phyloP scores from a whole-genome alignment of 2,113 vertebrate species.

The Dunckerocampus dactyliophorus region DNA sequence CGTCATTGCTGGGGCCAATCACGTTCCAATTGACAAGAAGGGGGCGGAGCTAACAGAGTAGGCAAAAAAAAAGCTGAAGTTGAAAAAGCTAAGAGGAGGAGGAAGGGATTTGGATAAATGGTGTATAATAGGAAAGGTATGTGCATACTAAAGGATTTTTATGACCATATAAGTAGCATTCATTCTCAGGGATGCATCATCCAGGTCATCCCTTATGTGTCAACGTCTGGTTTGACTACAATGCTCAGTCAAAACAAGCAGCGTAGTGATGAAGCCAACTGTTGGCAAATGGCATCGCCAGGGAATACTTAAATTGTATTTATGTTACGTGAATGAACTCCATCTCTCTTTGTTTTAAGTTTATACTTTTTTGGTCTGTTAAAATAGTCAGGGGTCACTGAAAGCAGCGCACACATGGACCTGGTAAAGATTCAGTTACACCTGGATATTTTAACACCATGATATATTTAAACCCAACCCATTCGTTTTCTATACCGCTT shows the following conservation, averaged over 20 bases:
- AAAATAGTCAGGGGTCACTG: conserved; percentile 22
- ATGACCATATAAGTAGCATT: conserved; percentile 79
- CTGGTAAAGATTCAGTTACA: not conserved
- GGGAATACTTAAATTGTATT: too few relatives aligned
- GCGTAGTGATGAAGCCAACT: too few relatives aligned
- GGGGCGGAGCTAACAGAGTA: conserved; percentile 7
- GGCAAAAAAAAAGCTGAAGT: conserved; percentile 43
- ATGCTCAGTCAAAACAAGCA: not conserved
- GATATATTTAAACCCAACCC: too few relatives aligned
- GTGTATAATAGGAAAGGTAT: conserved; percentile 76
- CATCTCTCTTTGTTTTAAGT: too few relatives aligned
- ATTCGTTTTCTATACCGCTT: too few relatives aligned
- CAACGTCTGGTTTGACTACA: conserved; percentile 32
- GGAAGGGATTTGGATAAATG: conserved; percentile 51
- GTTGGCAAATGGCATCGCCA: too few relatives aligned
- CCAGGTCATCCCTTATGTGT: conserved; percentile 46
- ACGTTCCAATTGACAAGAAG: conserved; percentile 1
- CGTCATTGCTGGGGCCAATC: conserved; percentile 50
- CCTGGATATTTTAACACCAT: too few relatives aligned
- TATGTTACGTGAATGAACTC: too few relatives aligned
- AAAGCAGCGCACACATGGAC: not conserved
- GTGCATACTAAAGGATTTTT: conserved; percentile 69
- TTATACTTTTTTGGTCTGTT: not conserved
- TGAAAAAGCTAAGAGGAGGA: conserved; percentile 52
- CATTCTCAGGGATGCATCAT: conserved; percentile 58